Percentiles rank a stretch among this genome's conserved stretches.
Conservation (phyloP, 2,888 invertebrate species). For the Apotomis capreana region DNA sequence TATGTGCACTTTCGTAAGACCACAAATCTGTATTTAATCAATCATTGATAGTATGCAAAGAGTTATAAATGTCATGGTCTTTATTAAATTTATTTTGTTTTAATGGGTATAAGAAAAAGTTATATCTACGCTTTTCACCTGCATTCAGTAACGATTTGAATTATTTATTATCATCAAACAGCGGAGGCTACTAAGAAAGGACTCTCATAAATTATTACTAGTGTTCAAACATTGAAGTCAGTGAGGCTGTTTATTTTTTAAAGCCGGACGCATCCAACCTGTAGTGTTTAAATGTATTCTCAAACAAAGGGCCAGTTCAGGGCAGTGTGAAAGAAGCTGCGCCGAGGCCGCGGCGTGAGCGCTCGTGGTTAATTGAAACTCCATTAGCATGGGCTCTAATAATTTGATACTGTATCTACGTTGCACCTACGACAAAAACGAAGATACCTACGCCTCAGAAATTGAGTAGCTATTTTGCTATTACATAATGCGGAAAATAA, state of each 20-base stretch:
- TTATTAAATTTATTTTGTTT: too few relatives aligned
- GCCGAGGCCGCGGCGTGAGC: slow-evolving; percentile 63
- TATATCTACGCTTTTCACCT: neutral
- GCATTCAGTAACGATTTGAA: slow-evolving; percentile 14
- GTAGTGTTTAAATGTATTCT: slow-evolving; percentile 78
- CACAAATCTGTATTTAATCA: too few relatives aligned
- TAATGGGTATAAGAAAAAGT: neutral
- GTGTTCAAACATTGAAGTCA: slow-evolving; percentile 68
- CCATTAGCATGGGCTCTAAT: slow-evolving; percentile 49
- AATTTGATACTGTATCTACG: slow-evolving; percentile 60
- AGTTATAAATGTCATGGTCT: too few relatives aligned
- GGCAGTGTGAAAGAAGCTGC: slow-evolving; percentile 71
- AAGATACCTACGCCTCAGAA: too few relatives aligned
- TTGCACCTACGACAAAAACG: neutral
- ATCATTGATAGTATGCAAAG: too few relatives aligned
- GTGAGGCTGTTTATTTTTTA: slow-evolving; percentile 62
- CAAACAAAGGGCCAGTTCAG: slow-evolving; percentile 75
- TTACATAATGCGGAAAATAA: too few relatives aligned
- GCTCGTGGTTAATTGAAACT: slow-evolving; percentile 72
- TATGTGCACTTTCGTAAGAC: too few relatives aligned
- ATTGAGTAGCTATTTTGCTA: too few relatives aligned
- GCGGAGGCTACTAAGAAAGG: slow-evolving; percentile 53
- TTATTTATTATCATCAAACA: slow-evolving; percentile 35
- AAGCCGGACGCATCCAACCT: slow-evolving; percentile 68
- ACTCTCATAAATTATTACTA: slow-evolving; percentile 69